Base-by-base conservation (phyloP, 2,797 vertebrate species). In the Lophotriccus pileatus region DNA sequence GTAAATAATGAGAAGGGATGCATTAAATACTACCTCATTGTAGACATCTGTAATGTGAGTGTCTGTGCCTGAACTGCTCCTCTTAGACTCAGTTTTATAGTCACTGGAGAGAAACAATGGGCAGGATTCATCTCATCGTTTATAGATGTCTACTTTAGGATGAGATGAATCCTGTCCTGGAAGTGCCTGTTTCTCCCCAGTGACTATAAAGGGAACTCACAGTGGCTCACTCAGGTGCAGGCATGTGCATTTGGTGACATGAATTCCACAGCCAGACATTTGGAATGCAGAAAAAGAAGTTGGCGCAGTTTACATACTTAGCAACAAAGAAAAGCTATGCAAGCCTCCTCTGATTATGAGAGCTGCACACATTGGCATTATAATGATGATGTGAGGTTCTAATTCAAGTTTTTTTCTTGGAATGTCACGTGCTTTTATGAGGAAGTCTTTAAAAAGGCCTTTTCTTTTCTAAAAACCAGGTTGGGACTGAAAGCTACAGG, bases 401-500 rank as follows among this genome's bases (percentile, higher is more conserved):
- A 43, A 43, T 41, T 78, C 32, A 67, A 59, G 56, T 41, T 41
- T 39, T 81, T n/a, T 67, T 43, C 88, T 63, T 87, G 77, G 88
- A 60, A 79, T 0, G 0, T 16, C 12, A n/a, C 30, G 8, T 58
- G 4, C 12, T 82, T 93, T 66, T 17, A 39, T 37, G n/a, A 64
- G 36, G 75, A 91, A 78, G 16, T 27, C 12, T 90, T 74, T 86
- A 50, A n/a, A 89, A 70, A 55, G 4, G 89, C n/a, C 2, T 90
- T 58, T 63, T 56, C 3, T 53, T 37, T 46, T 49, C 25, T 15
- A 78, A 16, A 68, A 77, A 90, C 23, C 86, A 98, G 97, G 66
- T 97, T 98, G 90, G 97, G 97, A 58, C 83, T 98, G 62, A 97
- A 91, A 95, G 66, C 89, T 67, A 96, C 94, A 34, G 91, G 90